Base-by-base conservation (phyloP, 2,113 vertebrate species). In the Podilymbus podiceps region DNA sequence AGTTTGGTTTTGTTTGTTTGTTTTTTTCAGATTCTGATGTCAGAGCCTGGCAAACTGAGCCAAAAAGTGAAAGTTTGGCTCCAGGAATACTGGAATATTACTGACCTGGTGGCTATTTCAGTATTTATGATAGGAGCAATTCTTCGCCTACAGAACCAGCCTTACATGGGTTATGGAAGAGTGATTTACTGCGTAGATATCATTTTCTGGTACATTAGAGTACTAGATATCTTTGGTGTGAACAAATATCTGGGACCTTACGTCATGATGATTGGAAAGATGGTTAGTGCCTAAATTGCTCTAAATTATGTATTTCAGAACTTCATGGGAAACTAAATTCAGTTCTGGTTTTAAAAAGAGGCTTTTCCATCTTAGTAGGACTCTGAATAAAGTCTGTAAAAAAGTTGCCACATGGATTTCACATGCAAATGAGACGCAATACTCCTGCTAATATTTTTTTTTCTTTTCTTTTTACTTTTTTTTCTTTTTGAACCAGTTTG, bases 261-360 rank as follows among this genome's bases (percentile, higher is more conserved):
- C 22, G 99, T 99, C 95, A 99, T 99, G 99, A 99, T 99, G 99
- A 99, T 99, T 78, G 99, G 99, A 73, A 99, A 99, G 97, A 99
- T 99, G 99, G 99, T 99, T 97, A 98, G 97, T 96, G 87, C 38
- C 33, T 88, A 15, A 89, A 71, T 38, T 78, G 18, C 23, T 90
- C 12, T 87, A 49, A 67, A 44, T 58, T 23, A 46, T 12, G 6
- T 63, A 33, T 84, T 66, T 81, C 53, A 49, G 40, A 93, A 55
- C 55, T 78, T 49, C 3, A 2, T 46, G 33, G 27, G 81, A 86
- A 93, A 64, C 12, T 66, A 40, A 78, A 81, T 53, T 75, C 16
- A 30, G 5, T 92, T 90, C 72, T 64, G 19, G 20, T 75, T 91
- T 80, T 68, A 28, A 69, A 52, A 72, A 69, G 18, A 60, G 23